Percentiles rank a stretch among this genome's conserved stretches.
These are phyloP conservation scores for Silvanus unidentatus DNA, from an alignment of 2,888 invertebrate species.

Conservation along the genomic window DNA sequence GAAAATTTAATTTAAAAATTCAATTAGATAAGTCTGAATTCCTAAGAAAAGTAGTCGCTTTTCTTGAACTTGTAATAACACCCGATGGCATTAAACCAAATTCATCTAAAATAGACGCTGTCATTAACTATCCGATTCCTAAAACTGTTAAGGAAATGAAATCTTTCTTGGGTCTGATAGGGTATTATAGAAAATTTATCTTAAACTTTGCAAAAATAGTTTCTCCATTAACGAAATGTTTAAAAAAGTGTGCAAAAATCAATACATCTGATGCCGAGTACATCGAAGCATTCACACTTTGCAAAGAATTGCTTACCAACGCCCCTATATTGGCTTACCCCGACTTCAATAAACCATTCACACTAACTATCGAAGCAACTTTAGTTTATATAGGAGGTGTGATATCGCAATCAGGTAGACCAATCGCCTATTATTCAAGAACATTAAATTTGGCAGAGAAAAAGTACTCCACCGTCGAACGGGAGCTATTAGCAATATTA, in stretches of 20 bases:
- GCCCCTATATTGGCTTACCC: conserved; percentile 11
- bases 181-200: too few relatives aligned
- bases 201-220: too few relatives aligned
- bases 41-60: too few relatives aligned
- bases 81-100: too few relatives aligned
- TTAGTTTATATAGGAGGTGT: conserved; percentile 2
- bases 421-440: conserved; percentile 3
- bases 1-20: too few relatives aligned
- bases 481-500: conserved; percentile 4
- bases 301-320: conserved; percentile 8
- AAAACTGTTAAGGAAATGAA: too few relatives aligned
- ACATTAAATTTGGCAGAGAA: neutral
- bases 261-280: conserved; percentile 8
- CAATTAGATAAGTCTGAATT: too few relatives aligned
- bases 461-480: neutral
- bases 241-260: conserved; percentile 9
- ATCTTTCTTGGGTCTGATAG: too few relatives aligned
- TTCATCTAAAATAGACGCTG: too few relatives aligned
- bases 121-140: too few relatives aligned
- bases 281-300: conserved; percentile 3
- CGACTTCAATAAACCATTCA: conserved; percentile 1
- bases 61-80: too few relatives aligned
- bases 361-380: conserved; percentile 8
- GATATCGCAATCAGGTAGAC: conserved; percentile 5
- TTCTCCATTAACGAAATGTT: too few relatives aligned